Conservation (phyloP, 2,797 vertebrate species). For the Philypnodon macrostomus region DNA sequence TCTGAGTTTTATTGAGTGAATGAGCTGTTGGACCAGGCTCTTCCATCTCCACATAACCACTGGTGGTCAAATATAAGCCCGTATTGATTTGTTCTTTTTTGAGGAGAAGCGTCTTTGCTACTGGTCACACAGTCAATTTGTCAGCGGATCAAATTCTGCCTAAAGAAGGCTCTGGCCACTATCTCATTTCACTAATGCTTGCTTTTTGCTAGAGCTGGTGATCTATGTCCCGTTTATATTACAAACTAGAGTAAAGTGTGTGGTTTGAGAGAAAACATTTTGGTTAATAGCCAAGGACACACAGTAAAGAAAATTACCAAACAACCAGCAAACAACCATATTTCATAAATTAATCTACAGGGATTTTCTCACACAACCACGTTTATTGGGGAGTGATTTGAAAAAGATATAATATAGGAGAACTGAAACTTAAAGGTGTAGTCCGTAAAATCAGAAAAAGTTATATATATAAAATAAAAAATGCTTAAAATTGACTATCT, state of each 20-base stretch:
- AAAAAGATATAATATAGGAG: too few relatives aligned
- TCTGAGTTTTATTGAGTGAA: too few relatives aligned
- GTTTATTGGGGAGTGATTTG: too few relatives aligned
- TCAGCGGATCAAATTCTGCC: slow-evolving; percentile 63
- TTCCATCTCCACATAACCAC: slow-evolving; percentile 19
- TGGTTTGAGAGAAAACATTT: slow-evolving; percentile 8
- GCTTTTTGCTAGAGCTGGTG: slow-evolving; percentile 22
- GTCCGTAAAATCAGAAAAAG: too few relatives aligned
- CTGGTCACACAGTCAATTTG: slow-evolving; percentile 39
- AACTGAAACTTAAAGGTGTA: too few relatives aligned
- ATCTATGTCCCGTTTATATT: slow-evolving; percentile 16
- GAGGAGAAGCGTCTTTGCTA: slow-evolving; percentile 19
- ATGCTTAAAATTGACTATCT: too few relatives aligned
- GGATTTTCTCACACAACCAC: too few relatives aligned
- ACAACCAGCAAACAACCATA: too few relatives aligned
- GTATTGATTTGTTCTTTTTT: slow-evolving; percentile 49
- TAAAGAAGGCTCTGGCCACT: slow-evolving; percentile 32
- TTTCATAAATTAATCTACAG: too few relatives aligned
- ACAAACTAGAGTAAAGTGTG: slow-evolving; percentile 3
- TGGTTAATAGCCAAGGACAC: background rate
- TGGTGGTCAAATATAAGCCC: slow-evolving; percentile 29
- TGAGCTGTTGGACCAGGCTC: too few relatives aligned
- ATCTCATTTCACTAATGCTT: slow-evolving; percentile 62
- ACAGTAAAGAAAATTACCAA: background rate
- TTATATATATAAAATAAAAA: too few relatives aligned